Evolutionary conservation across 1,140 invertebrate genomes (phyloP).

Genomic region (Brachionus manjavacas): DNA sequence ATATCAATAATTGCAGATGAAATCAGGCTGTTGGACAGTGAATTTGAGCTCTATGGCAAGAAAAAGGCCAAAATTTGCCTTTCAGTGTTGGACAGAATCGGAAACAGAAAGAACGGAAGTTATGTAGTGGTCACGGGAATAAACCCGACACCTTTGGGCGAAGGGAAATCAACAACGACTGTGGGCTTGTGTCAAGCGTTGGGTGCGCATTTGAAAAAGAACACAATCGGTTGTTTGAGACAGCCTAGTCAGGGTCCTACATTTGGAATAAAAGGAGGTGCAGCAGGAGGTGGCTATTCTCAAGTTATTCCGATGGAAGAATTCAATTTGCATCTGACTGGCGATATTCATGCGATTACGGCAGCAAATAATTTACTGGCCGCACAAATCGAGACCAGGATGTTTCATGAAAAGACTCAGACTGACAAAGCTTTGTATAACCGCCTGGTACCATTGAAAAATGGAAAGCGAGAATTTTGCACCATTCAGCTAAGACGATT

Average conservation of each 20-base stretch:
- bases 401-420: conserved; percentile 90
- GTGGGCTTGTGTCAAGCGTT: conserved; percentile 89
- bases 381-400: conserved; percentile 77
- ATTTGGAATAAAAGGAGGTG: conserved; percentile 78
- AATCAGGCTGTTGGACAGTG: conserved; percentile 73
- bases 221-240: conserved; percentile 88
- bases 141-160: conserved; percentile 61
- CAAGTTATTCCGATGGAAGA: conserved; percentile 99
- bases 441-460: conserved; percentile 74
- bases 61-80: conserved; percentile 93
- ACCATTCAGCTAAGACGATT: conserved; percentile 70
- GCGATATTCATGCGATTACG: conserved; percentile 95
- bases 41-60: conserved; percentile 82
- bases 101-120: conserved; percentile 70
- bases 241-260: conserved; percentile 97
- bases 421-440: conserved; percentile 77
- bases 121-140: conserved; percentile 85
- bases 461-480: conserved; percentile 73
- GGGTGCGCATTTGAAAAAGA: conserved; percentile 73
- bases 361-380: conserved; percentile 95
- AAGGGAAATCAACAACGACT: conserved; percentile 92
- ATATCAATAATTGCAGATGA: conserved; percentile 65
- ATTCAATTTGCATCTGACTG: conserved; percentile 96
- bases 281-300: conserved; percentile 86
- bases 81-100: conserved; percentile 71